Conservation (phyloP, 2,888 invertebrate species). For the Digitonthophagus gazella region DNA sequence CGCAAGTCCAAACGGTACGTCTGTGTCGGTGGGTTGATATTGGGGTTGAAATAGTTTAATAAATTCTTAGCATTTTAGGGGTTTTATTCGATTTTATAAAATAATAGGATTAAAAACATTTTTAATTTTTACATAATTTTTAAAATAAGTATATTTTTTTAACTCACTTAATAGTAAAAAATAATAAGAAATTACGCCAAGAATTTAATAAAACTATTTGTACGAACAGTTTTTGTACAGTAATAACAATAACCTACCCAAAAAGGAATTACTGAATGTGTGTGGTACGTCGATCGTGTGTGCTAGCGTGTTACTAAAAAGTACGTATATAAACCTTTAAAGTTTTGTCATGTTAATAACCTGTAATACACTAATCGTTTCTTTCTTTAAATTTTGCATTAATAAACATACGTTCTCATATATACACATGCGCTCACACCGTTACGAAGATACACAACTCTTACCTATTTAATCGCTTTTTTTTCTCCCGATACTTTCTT, state of each 20-base stretch:
- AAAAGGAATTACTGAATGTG: slow-evolving; percentile 1
- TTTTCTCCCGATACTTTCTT: background rate
- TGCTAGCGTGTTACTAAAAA: slow-evolving; percentile 16
- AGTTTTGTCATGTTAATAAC: slow-evolving; percentile 5
- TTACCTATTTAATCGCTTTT: slow-evolving; percentile 27
- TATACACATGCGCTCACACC: slow-evolving; percentile 46
- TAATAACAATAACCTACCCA: background rate
- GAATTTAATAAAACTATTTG: background rate
- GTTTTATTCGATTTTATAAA: background rate
- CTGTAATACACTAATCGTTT: slow-evolving; percentile 21
- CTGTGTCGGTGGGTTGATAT: background rate
- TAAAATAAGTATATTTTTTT: too few relatives aligned
- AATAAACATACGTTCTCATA: slow-evolving; percentile 35
- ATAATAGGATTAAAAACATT: too few relatives aligned
- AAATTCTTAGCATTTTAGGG: background rate
- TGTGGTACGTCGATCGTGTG: background rate
- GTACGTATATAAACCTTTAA: slow-evolving; percentile 10
- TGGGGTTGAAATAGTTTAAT: background rate
- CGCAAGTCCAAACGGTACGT: background rate
- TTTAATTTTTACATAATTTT: too few relatives aligned
- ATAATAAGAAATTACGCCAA: too few relatives aligned
- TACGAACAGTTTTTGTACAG: background rate
- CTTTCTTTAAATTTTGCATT: slow-evolving; percentile 22
- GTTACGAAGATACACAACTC: slow-evolving; percentile 43
- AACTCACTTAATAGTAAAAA: too few relatives aligned